A percentile compares a stretch with the other conserved stretches of the same genome.
Conservation (phyloP, 2,113 vertebrate genomes). For the Mirounga angustirostris region DNA sequence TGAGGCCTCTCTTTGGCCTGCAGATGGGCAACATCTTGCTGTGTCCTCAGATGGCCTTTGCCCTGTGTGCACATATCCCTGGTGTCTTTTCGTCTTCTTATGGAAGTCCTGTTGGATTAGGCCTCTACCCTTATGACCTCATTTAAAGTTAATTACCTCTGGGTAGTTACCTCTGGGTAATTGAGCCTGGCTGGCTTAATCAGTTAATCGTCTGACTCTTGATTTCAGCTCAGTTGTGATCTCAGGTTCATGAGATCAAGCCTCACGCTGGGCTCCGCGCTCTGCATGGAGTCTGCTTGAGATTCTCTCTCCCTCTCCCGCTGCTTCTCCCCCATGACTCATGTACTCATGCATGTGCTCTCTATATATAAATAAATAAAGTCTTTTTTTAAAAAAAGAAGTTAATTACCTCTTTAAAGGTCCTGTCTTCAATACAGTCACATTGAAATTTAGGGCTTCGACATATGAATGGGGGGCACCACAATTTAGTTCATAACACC, state of each 20-base stretch:
- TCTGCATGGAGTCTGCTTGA: neutral
- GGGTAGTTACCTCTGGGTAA: neutral
- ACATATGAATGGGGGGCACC: neutral
- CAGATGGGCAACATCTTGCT: neutral
- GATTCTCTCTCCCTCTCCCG: neutral
- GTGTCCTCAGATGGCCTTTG: neutral
- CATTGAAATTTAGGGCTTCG: neutral
- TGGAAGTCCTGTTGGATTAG: neutral
- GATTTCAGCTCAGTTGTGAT: neutral
- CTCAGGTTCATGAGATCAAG: neutral
- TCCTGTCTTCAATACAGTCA: neutral
- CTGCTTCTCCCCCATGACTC: neutral
- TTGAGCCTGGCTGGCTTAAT: neutral
- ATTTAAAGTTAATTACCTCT: neutral
- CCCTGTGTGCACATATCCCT: neutral
- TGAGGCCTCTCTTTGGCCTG: neutral
- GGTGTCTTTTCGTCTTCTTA: neutral
- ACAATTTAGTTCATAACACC: neutral
- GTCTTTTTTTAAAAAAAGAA: neutral
- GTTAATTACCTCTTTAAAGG: neutral
- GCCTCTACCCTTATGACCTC: neutral
- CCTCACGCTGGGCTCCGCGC: too few relatives aligned
- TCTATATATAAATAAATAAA: too few relatives aligned
- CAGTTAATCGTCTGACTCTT: neutral
- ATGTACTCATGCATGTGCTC: neutral